A percentile compares a stretch with the other conserved stretches of the same genome.
Evolutionary conservation across 2,888 invertebrate species (phyloP).

Genomic region (Pimpla rufipes): DNA sequence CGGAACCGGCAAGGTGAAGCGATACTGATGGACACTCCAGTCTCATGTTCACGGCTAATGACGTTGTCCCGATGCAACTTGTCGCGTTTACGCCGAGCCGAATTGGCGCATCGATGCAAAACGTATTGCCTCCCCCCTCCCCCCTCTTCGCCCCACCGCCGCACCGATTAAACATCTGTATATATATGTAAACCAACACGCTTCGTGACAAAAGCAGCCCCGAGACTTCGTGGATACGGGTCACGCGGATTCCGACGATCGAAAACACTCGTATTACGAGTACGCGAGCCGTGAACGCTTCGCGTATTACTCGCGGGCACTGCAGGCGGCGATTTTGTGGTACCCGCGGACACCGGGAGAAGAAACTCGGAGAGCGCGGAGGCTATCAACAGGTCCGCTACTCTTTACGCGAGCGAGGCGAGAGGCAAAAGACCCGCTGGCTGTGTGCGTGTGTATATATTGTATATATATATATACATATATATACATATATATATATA

Average conservation of each 20-base stretch:
- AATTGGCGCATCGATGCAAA: background rate
- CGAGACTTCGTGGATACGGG: no score
- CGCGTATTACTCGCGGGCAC: no score
- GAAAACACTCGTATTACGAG: no score
- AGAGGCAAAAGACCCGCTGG: constrained; percentile 28
- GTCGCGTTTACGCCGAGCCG: background rate
- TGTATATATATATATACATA: background rate
- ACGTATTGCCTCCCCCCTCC: background rate
- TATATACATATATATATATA: background rate
- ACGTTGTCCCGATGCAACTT: background rate
- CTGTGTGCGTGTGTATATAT: background rate
- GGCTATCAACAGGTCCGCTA: constrained; percentile 73
- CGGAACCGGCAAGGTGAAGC: constrained; percentile 66
- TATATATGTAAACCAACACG: background rate
- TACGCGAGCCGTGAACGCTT: no score
- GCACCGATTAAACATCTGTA: constrained; percentile 19
- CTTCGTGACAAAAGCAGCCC: background rate
- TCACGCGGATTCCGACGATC: no score
- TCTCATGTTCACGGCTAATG: constrained; percentile 54
- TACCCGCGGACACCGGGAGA: constrained; percentile 28
- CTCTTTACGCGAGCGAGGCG: constrained; percentile 47
- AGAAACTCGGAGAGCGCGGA: constrained; percentile 47
- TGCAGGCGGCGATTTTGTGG: constrained; percentile 5
- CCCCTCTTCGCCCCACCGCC: background rate
- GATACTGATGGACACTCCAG: constrained; percentile 58